Evolutionary conservation across 1,140 invertebrate genomes (phyloP).

Genomic region (Neotoxoptera formosana): DNA sequence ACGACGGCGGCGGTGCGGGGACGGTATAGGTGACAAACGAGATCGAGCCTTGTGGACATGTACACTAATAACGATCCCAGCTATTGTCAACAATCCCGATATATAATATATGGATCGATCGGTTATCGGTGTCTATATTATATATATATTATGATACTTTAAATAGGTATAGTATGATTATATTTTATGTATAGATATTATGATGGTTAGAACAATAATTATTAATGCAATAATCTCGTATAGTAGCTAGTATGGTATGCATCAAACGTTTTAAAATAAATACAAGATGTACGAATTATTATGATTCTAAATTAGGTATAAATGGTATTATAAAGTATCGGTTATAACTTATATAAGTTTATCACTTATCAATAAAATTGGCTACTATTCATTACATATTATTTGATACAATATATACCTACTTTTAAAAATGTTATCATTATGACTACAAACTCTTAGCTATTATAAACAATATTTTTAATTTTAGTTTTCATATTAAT

Average conservation of each 20-base stretch:
- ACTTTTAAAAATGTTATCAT: too few species aligned
- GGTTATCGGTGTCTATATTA: background rate
- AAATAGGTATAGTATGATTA: too few species aligned
- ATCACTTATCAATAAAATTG: too few species aligned
- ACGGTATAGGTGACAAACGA: constrained; percentile 36
- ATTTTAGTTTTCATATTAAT: too few species aligned
- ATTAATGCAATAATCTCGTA: background rate
- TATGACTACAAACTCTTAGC: too few species aligned
- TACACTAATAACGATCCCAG: constrained; percentile 11
- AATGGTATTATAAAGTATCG: too few species aligned
- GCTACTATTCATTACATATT: too few species aligned
- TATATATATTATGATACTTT: too few species aligned
- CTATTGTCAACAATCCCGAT: background rate
- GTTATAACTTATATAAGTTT: too few species aligned
- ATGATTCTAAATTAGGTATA: background rate
- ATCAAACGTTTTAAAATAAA: background rate
- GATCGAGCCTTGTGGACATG: constrained; percentile 13
- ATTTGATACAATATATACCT: too few species aligned
- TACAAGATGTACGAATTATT: background rate
- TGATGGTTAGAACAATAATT: background rate
- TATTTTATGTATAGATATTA: background rate
- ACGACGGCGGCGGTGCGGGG: background rate
- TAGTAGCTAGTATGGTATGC: background rate
- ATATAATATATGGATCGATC: background rate
- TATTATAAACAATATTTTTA: too few species aligned